phyloP scores from a whole-genome alignment of 2,113 vertebrate genomes.

The Oncorhynchus nerka region DNA sequence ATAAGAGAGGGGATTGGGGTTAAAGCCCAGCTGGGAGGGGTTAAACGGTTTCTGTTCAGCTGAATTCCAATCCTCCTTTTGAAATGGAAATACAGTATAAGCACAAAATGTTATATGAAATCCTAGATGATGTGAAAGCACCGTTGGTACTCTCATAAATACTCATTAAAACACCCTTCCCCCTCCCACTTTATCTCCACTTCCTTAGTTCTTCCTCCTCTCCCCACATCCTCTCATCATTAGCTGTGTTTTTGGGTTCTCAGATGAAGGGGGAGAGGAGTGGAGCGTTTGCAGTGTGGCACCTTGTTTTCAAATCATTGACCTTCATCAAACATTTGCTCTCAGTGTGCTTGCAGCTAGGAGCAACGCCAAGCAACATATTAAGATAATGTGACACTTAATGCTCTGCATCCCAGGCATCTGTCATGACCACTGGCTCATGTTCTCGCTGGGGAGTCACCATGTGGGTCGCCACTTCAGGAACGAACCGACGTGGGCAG shows the following conservation, averaged over 20 bases:
- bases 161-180: too few species aligned
- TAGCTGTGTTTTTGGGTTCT: conserved; percentile 21
- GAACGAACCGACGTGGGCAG: neutral
- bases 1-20: conserved; percentile 36
- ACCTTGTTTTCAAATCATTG: conserved; percentile 54
- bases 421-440: conserved; percentile 50
- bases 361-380: conserved; percentile 46
- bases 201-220: neutral
- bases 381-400: conserved; percentile 61
- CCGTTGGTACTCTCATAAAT: too few species aligned
- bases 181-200: too few species aligned
- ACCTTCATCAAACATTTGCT: conserved; percentile 65
- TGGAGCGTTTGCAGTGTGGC: conserved; percentile 12
- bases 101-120: too few species aligned
- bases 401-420: conserved; percentile 51
- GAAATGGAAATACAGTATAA: conserved; percentile 46
- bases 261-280: neutral
- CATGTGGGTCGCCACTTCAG: conserved; percentile 29
- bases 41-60: conserved; percentile 21
- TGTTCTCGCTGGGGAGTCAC: conserved; percentile 33
- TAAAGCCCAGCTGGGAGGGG: conserved; percentile 25
- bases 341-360: conserved; percentile 19
- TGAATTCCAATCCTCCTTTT: conserved; percentile 26
- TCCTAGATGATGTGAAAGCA: too few species aligned
- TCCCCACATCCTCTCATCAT: neutral